phyloP scores from a whole-genome alignment of 2,888 invertebrate genomes.

The Dioctria rufipes region DNA sequence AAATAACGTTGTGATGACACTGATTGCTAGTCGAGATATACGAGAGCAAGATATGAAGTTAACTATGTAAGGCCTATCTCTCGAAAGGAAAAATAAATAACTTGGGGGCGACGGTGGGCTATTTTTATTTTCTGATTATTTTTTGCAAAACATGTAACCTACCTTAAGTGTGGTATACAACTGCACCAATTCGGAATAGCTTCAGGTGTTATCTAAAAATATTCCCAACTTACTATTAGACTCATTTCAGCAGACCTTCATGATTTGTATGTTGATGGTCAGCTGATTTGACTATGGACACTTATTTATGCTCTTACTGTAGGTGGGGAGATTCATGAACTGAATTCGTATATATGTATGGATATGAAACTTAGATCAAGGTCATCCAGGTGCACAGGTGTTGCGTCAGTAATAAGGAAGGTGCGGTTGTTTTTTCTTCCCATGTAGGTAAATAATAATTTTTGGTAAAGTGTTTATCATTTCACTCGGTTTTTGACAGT shows the following conservation, averaged over 20 bases:
- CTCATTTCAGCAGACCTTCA: constrained; percentile 29
- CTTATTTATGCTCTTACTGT: no score
- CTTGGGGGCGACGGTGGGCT: constrained; percentile 37
- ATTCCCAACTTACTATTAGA: constrained; percentile 17
- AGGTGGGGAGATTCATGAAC: constrained; percentile 21
- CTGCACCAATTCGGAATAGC: neutral
- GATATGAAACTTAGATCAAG: constrained; percentile 27
- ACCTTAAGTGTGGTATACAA: no score
- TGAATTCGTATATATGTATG: constrained; percentile 1
- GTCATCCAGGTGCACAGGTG: constrained; percentile 33
- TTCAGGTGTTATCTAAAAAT: constrained; percentile 38
- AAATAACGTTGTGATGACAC: constrained; percentile 51
- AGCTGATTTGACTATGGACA: no score
- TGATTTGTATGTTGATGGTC: no score
- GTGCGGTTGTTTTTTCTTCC: constrained; percentile 1
- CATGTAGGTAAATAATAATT: neutral
- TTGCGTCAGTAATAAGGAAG: constrained; percentile 18
- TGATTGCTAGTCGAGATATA: constrained; percentile 50
- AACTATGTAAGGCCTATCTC: constrained; percentile 23
- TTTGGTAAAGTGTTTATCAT: neutral
- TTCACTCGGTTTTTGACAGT: neutral
- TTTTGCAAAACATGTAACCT: no score
- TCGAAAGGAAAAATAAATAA: constrained; percentile 46
- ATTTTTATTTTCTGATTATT: neutral
- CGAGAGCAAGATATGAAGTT: constrained; percentile 47